These are phyloP conservation scores for Cheilosia variabilis DNA, from an alignment of 2,888 invertebrate genomes.

Conservation along the genomic window DNA sequence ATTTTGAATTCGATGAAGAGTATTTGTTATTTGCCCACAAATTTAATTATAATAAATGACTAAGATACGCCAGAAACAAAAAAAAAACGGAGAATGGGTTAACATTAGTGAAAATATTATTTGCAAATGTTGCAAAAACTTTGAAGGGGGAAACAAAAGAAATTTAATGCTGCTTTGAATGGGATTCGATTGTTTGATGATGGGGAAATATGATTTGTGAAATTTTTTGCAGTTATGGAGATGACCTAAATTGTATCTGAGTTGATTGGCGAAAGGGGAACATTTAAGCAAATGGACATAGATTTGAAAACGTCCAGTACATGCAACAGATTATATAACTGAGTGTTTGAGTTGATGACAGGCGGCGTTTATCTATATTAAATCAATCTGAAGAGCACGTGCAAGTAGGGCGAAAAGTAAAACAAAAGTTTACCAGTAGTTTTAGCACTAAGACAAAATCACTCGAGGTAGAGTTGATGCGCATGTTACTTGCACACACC, in stretches of 20 bases:
- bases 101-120: slow-evolving; percentile 30
- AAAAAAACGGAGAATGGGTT: slow-evolving; percentile 6
- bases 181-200: slow-evolving; percentile 56
- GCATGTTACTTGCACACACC: no score
- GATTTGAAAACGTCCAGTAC: neutral
- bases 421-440: no score
- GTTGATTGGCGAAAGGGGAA: neutral
- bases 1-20: neutral
- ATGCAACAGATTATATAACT: no score
- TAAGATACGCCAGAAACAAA: neutral
- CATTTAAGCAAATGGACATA: neutral
- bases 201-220: slow-evolving; percentile 56
- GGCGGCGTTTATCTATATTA: no score
- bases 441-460: no score
- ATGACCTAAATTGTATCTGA: slow-evolving; percentile 55
- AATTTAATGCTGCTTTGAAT: slow-evolving; percentile 10
- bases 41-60: slow-evolving; percentile 56
- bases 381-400: no score
- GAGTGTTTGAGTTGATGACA: no score
- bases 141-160: slow-evolving; percentile 33
- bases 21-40: slow-evolving; percentile 48
- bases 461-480: no score
- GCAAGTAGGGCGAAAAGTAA: no score
- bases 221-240: slow-evolving; percentile 38
- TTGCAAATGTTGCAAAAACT: slow-evolving; percentile 42